Evolutionary conservation across 2,888 invertebrate species (phyloP), one percentile per base, ranked within the genome.

Genomic region (Peribatodes rhomboidaria): DNA sequence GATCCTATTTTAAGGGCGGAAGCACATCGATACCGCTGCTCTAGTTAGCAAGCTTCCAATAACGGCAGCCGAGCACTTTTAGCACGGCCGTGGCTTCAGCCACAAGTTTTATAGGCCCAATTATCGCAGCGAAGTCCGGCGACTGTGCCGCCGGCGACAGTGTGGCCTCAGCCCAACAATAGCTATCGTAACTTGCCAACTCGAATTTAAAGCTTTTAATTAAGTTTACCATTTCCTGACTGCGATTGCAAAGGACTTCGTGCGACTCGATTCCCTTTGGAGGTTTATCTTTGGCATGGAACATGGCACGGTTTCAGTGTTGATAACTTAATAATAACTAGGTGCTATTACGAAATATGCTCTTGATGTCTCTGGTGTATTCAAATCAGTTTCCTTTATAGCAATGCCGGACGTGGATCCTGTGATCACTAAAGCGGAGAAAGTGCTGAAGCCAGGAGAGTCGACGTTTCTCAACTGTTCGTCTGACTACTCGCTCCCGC

Each of bases 361-460:
- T 58, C 13, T 47, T 41, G 52, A 57, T 58, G 35, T 55, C 42
- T 52, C 58, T 80, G 72, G 83, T 79, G 69, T 84, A 86, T 85
- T 84, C 77, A 86, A 84, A 85, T 83, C 62, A 68, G 70, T 79
- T 83, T 85, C 81, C 73, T 75, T 79, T 82, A 52, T 78, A 93
- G 92, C 92, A 10, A 90, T 93, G 89, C 91, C 92, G 59, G 87
- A 89, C 71, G 81, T 80, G 72, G 90, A 90, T 71, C 92, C 92
- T 16, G 79, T 89, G 61, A 91, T 93, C 86, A 79, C 83, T 68
- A 90, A 89, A 61, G 88, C 91, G 7, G 89, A 90, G 57, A 89
- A 89, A 76, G 80, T 90, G 75, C 81, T 92, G 80, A 89, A 88
- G 76, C 91, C 91, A 0, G 92, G 92, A 44, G 92, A 93, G 66